phyloP scores from a whole-genome alignment of 2,113 vertebrate genomes.

The Mesitornis unicolor region DNA sequence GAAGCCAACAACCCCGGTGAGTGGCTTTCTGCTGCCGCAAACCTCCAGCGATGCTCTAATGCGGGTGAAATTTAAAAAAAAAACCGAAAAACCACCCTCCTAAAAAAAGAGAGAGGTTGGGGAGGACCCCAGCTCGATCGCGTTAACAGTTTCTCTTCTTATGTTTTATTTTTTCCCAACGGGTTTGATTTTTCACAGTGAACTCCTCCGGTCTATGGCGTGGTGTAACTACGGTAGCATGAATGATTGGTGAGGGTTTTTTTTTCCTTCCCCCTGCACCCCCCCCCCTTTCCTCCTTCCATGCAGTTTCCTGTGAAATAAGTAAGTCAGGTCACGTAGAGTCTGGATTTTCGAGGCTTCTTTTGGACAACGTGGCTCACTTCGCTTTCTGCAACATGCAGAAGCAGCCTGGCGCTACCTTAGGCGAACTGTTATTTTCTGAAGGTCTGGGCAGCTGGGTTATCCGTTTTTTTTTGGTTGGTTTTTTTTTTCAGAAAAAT shows the following conservation, averaged over 20 bases:
- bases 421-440: background rate
- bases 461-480: background rate
- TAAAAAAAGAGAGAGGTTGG: background rate
- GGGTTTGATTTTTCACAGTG: background rate
- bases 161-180: background rate
- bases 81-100: too few species aligned
- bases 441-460: background rate
- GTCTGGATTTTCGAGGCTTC: conserved; percentile 79
- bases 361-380: conserved; percentile 76
- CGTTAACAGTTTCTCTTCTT: background rate
- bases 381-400: conserved; percentile 59
- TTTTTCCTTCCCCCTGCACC: background rate
- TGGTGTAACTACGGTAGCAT: conserved; percentile 61
- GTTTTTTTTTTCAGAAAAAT: background rate
- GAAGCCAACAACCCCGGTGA: conserved; percentile 97
- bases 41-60: background rate
- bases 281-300: conserved; percentile 56
- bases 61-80: background rate
- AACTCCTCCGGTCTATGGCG: conserved; percentile 33
- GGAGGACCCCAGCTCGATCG: background rate
- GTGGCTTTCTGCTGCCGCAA: background rate
- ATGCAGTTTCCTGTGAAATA: conserved; percentile 81
- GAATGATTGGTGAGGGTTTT: conserved; percentile 69
- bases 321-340: conserved; percentile 85
- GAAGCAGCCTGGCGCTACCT: conserved; percentile 30